These are phyloP conservation scores for Rotaria socialis DNA, from an alignment of 2,888 invertebrate species.

Conservation along the genomic window DNA sequence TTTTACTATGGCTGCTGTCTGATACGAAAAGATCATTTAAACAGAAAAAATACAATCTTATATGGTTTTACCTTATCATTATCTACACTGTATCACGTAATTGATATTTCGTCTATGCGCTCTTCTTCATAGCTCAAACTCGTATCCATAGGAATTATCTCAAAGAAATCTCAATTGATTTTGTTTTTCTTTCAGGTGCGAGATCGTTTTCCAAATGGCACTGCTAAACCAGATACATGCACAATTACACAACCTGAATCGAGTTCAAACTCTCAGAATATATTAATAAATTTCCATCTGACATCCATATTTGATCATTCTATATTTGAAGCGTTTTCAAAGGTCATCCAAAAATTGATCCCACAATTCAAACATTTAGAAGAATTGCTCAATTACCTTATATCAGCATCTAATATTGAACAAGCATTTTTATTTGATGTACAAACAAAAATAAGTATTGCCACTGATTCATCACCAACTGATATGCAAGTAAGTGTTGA, in stretches of 20 bases:
- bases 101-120: too few relatives aligned
- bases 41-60: too few relatives aligned
- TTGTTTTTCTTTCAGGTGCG: neutral
- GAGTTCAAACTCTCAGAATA: neutral
- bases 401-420: slow-evolving; percentile 97
- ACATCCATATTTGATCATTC: slow-evolving; percentile 99
- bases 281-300: slow-evolving; percentile 68
- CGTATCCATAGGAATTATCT: too few relatives aligned
- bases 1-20: too few relatives aligned
- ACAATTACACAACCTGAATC: neutral
- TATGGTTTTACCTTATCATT: too few relatives aligned
- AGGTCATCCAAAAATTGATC: slow-evolving; percentile 97
- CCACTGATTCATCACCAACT: slow-evolving; percentile 84
- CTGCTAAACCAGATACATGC: neutral
- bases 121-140: too few relatives aligned
- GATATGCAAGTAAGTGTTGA: slow-evolving; percentile 63
- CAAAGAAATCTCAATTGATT: too few relatives aligned
- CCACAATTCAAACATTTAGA: slow-evolving; percentile 93
- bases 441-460: slow-evolving; percentile 87
- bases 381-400: slow-evolving; percentile 91
- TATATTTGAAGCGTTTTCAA: slow-evolving; percentile 98
- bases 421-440: slow-evolving; percentile 99
- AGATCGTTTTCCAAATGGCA: neutral
- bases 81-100: too few relatives aligned
- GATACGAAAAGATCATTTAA: too few relatives aligned